These are phyloP conservation scores for Merluccius polli DNA, from an alignment of 2,797 vertebrate species.

Conservation along the genomic window DNA sequence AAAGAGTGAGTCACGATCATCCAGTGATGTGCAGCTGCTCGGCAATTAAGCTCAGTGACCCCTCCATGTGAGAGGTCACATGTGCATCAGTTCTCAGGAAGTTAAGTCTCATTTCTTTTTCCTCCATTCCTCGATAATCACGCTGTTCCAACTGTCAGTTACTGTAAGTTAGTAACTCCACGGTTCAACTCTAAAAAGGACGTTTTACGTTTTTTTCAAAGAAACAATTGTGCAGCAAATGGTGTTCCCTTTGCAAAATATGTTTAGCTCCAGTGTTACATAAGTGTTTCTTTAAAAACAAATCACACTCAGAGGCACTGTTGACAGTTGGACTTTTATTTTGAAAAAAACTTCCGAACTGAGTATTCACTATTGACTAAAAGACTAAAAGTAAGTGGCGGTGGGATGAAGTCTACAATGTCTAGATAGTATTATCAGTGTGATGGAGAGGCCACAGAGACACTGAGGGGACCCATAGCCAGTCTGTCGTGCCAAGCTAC, in stretches of 20 bases:
- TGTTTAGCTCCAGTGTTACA: too few species aligned
- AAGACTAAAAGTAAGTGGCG: slow-evolving; percentile 44
- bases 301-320: slow-evolving; percentile 3
- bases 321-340: slow-evolving; percentile 36
- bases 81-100: slow-evolving; percentile 20
- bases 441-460: slow-evolving; percentile 37
- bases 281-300: too few species aligned
- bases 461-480: slow-evolving; percentile 42
- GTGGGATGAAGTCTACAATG: slow-evolving; percentile 51
- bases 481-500: slow-evolving; percentile 46
- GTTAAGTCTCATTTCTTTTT: slow-evolving; percentile 33
- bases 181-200: neutral
- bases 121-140: slow-evolving; percentile 4
- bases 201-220: neutral
- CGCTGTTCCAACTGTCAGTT: neutral
- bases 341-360: slow-evolving; percentile 40
- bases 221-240: neutral
- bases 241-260: neutral
- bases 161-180: neutral
- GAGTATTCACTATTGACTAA: slow-evolving; percentile 29
- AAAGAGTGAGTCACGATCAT: slow-evolving; percentile 28
- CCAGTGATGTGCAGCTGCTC: slow-evolving; percentile 41
- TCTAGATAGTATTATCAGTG: slow-evolving; percentile 59
- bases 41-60: slow-evolving; percentile 36
- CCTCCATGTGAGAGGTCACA: slow-evolving; percentile 20